Conservation (phyloP, 2,113 vertebrate species). For the Butorides virescens region DNA sequence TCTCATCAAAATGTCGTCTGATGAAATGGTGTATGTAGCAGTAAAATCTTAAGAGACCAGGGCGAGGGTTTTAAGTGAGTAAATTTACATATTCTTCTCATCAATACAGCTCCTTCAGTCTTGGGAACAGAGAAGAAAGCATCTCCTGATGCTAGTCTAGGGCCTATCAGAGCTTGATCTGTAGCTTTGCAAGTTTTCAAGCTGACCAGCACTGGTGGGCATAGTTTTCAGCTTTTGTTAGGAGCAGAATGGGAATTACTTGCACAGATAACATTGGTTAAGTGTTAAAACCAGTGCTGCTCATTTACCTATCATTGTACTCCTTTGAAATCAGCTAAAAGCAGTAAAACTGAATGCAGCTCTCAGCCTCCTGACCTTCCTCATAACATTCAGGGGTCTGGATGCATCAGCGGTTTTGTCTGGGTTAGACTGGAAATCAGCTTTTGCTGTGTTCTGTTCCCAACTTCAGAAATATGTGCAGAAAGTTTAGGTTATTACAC, state of each 20-base stretch:
- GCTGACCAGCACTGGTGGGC: not conserved
- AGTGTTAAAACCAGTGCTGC: not conserved
- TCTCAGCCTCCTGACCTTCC: not conserved
- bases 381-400: not conserved
- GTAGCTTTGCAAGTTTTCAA: not conserved
- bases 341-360: not conserved
- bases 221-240: not conserved
- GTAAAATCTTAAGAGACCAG: not conserved
- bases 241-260: not conserved
- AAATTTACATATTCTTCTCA: not conserved
- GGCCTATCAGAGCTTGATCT: not conserved
- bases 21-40: not conserved
- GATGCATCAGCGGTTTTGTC: not conserved
- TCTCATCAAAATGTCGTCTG: not conserved
- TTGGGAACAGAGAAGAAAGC: not conserved
- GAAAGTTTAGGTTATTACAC: not conserved
- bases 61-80: rapidly evolving
- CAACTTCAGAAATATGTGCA: not conserved
- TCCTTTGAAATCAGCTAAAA: not conserved
- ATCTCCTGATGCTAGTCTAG: not conserved
- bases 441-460: not conserved
- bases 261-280: not conserved
- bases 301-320: not conserved
- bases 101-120: not conserved
- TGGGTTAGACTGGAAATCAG: not conserved